phyloP scores from a whole-genome alignment of 2,113 vertebrate genomes.

The Rhinolophus sinicus region DNA sequence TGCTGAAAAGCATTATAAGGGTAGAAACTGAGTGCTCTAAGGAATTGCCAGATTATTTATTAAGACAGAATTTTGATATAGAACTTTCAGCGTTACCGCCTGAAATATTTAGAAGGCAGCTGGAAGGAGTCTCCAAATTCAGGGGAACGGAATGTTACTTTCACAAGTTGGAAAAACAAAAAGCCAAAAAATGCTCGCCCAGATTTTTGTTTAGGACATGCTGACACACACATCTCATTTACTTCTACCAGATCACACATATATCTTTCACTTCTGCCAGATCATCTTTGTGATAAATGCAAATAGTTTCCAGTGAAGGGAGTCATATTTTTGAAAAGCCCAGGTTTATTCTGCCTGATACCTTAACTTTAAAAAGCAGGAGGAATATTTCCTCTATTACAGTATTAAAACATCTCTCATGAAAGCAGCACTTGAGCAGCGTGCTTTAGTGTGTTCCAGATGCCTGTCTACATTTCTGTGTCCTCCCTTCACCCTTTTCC shows the following conservation, averaged over 20 bases:
- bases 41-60: not conserved
- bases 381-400: not conserved
- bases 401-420: not conserved
- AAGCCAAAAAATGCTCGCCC: not conserved
- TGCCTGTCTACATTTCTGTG: not conserved
- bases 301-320: not conserved
- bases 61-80: not conserved
- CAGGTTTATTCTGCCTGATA: not conserved
- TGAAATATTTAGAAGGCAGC: conserved; percentile 13
- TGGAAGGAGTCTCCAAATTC: not conserved
- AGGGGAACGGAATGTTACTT: conserved; percentile 59
- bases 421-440: not conserved
- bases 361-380: not conserved
- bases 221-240: not conserved
- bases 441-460: not conserved
- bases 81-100: not conserved
- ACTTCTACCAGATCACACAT: conserved; percentile 50
- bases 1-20: not conserved
- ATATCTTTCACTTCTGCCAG: too few species aligned
- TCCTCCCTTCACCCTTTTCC: not conserved
- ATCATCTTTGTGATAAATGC: conserved; percentile 46
- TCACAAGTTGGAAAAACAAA: not conserved
- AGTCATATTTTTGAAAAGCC: not conserved
- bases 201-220: conserved; percentile 21
- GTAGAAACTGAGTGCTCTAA: not conserved